Evolutionary conservation across 2,888 invertebrate species (phyloP), one percentile per base, ranked within the genome.

Genomic region (Tenthredo scrophulariae): DNA sequence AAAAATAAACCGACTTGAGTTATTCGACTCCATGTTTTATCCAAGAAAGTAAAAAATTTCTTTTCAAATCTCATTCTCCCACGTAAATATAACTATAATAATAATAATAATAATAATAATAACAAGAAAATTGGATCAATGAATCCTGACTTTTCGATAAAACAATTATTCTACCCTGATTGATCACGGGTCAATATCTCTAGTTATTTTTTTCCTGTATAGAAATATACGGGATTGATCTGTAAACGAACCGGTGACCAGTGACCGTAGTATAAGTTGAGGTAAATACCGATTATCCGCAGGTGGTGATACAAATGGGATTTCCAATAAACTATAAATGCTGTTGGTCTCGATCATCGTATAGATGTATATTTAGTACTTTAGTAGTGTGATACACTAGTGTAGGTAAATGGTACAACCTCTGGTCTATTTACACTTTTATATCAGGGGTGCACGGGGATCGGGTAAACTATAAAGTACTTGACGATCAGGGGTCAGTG

Each of bases 301-400:
- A 87, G 87, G 87, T 86, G 86, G 86, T 77, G 86, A 88, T 85
- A 86, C 65, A 46, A 62, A 58, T 29, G 18, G 62, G 40, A 86
- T 82, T 84, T 74, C 85, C 84, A 77, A 54, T 46, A 22, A 33
- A 40, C 79, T 54, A 80, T 84, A 40, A 84, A 62, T 50, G 79
- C 46, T 15, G 67, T 50, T 72, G 37, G 79, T 62, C 77, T 77
- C 46, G 79, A 84, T 62, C 18, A n/a, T 22, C 26, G 46, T 46
- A 75, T 46, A 75, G 29, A 75, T 75, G 7, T 37, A 37, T 22
- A n/a, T n/a, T n/a, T n/a, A n/a, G n/a, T n/a, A n/a, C n/a, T n/a
- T 18, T 29, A 46, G 15, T 7, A 40, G 40, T 62, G 62, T 26
- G 13, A 13, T 62, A 26, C 10, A 33, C 37, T 62, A 26, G 22